A percentile compares a stretch with the other conserved stretches of the same genome.
Evolutionary conservation across 1,140 invertebrate species (phyloP).

Genomic region (Gryllus bimaculatus): DNA sequence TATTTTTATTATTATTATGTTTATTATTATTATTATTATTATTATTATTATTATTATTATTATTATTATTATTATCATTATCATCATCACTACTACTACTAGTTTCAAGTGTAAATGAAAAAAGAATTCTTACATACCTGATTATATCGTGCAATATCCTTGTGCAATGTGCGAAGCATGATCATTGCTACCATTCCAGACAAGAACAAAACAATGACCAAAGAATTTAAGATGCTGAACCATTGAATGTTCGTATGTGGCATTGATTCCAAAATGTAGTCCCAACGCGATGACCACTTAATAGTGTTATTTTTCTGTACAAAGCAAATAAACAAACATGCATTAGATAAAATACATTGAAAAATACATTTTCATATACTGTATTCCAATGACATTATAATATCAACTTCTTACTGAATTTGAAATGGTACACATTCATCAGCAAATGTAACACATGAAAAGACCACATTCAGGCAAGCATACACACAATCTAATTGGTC

Average conservation of each 20-base stretch:
- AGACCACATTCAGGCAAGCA: too few relatives aligned
- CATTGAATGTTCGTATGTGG: constrained; percentile 98
- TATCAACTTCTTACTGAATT: too few relatives aligned
- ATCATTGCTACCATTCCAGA: constrained; percentile 99
- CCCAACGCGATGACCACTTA: constrained; percentile 98
- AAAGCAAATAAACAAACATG: neutral
- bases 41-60: neutral
- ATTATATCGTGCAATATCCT: constrained; percentile 98
- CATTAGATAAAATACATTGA: neutral
- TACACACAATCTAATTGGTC: too few relatives aligned
- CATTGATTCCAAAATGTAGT: constrained; percentile 97
- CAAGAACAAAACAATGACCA: constrained; percentile 80
- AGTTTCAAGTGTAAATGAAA: neutral
- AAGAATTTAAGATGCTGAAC: constrained; percentile 89
- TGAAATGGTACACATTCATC: too few relatives aligned
- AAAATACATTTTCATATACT: neutral
- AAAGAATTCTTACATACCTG: constrained; percentile 46
- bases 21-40: too few relatives aligned
- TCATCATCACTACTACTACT: neutral
- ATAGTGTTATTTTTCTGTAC: constrained; percentile 64
- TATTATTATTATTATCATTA: neutral
- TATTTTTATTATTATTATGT: too few relatives aligned
- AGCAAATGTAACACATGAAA: too few relatives aligned
- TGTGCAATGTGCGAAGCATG: constrained; percentile 89
- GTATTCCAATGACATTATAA: too few relatives aligned